Percentiles rank a stretch among this genome's conserved stretches.
Evolutionary conservation across 1,140 invertebrate genomes (phyloP).

Genomic region (Drosophila willistoni): DNA sequence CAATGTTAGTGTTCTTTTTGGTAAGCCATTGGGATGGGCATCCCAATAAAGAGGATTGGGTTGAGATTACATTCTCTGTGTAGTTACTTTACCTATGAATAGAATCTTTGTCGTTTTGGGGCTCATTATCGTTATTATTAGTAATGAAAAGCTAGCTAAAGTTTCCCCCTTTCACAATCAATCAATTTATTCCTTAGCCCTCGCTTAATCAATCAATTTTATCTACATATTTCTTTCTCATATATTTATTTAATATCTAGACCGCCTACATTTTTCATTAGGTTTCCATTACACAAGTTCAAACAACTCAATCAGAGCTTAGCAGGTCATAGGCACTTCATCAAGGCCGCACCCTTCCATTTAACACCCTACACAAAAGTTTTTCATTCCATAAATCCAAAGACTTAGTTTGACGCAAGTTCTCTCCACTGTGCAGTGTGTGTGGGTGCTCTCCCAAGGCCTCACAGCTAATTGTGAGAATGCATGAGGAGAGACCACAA

Average conservation of each 20-base stretch:
- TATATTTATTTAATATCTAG: not conserved
- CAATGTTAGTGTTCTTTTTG: too few relatives aligned
- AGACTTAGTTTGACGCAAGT: conserved; percentile 24
- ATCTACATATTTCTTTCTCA: not conserved
- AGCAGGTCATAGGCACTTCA: conserved; percentile 21
- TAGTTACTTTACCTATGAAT: not conserved
- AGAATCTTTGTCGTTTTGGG: not conserved
- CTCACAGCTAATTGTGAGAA: conserved; percentile 23
- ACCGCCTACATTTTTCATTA: conserved; percentile 17
- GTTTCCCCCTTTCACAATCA: conserved; percentile 1
- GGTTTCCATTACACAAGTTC: conserved; percentile 14
- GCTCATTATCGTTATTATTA: not conserved
- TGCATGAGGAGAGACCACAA: conserved; percentile 1
- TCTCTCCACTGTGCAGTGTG: not conserved
- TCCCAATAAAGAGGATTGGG: too few relatives aligned
- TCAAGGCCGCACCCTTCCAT: conserved; percentile 3
- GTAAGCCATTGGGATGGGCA: too few relatives aligned
- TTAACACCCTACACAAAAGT: conserved; percentile 9
- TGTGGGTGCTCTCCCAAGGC: conserved; percentile 13
- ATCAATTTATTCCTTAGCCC: not conserved
- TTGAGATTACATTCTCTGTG: too few relatives aligned
- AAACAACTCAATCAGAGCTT: conserved; percentile 18
- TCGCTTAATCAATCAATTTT: conserved; percentile 13
- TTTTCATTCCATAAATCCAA: conserved; percentile 12
- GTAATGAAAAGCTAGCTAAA: not conserved